Base-by-base conservation (phyloP, 2,797 vertebrate genomes). In the Telmatherina bonti region DNA sequence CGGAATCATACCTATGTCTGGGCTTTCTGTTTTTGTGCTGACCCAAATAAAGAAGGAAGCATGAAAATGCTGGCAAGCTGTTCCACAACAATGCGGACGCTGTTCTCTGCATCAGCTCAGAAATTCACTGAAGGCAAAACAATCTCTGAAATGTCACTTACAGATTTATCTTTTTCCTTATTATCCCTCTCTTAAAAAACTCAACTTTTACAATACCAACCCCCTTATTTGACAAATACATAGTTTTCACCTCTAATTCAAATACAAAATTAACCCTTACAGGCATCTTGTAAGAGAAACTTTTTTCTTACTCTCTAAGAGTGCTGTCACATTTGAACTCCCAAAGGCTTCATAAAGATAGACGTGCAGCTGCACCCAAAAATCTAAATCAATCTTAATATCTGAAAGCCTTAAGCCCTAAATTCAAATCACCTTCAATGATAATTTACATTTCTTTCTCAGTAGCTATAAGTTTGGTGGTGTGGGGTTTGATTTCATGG, bases 81-180 rank as follows among this genome's bases (percentile, higher is more conserved):
- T 30, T 20, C 38, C 60, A 8, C 18, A 47, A 30, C 12, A 35
- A 45, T 2, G n/a, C 8, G 43, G 30, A 20, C 20, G 59, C 38
- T 55, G 31, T 56, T 12, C 20, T 47, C 30, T 53, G 15, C 12
- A 38, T 38, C 13, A 38, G 36, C 4, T 12, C 12, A 38, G 36
- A n/a, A 58, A 78, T 10, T 59, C 12, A 26, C 18, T 68, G 41
- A 81, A 68, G 41, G 47, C 49, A 72, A 24, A 29, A 57, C 43
- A 61, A 56, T 61, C 30, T 62, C 38, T 54, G 26, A 78, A 62
- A 53, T 24, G 54, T 22, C 18, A 0, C 13, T 6, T 47, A 47
- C 20, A 47, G 43, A n/a, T 47, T n/a, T 20, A 7, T 2, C 18
- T 9, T 47, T n/a, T 47, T n/a, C 8, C 13, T 41, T 41, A 3